Evolutionary conservation across 2,888 invertebrate genomes (phyloP), one percentile per base, ranked within the genome.

Genomic region (Cryptophagus acutangulus): DNA sequence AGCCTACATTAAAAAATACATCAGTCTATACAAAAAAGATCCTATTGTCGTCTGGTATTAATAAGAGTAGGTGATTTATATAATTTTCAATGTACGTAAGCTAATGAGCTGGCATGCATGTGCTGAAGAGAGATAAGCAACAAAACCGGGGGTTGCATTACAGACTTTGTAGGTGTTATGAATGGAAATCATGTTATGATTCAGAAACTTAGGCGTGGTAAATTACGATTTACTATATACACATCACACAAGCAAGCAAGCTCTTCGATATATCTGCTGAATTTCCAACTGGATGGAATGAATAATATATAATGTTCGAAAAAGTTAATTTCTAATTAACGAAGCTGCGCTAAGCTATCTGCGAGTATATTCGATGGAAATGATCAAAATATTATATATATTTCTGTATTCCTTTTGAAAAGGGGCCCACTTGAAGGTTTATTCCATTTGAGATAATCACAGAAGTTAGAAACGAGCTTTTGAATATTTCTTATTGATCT

Each of bases 21-120:
- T 51, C 55, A 52, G 55, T 52, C 55, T 49, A 49, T 48, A 57
- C 52, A 51, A 58, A 58, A 58, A 57, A 55, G 54, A 57, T 46
- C 56, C 56, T 57, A 58, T 59, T 59, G 57, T 58, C 58, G 59
- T 59, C 59, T 59, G 58, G 56, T 56, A 58, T 59, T 57, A 58
- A 59, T 56, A 58, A 54, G 53, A 57, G 51, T 52, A 51, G 48
- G 52, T 52, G 59, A 53, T 49, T 46, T 49, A 52, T 46, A 45
- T 26, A 26, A 26, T 26, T 26, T 13, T 26, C 9, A 3, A 26
- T 12, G 9, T 13, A 26, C 26, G 26, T 26, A 26, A 26, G n/a
- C 26, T 20, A 6, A 26, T 26, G 12, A 26, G n/a, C 12, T 26
- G n/a, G 26, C 12, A 6, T 3, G 9, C 12, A 17, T 9, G 17